These are phyloP conservation scores for Dasypus novemcinctus DNA, from an alignment of 2,113 vertebrate genomes.

Conservation along the genomic window DNA sequence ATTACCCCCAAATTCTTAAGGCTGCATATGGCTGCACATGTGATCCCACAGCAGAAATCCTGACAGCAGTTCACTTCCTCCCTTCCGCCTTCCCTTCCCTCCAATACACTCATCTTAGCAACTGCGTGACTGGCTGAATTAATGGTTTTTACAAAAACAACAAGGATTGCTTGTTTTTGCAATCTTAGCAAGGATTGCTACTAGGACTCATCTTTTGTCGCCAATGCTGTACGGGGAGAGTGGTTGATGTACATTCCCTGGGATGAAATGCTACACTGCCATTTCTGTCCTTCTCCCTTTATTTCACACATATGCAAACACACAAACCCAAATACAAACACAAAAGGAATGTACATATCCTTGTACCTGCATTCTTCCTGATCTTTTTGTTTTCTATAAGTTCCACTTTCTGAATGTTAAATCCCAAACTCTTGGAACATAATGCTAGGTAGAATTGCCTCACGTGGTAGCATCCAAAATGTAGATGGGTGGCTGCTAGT, in stretches of 20 bases:
- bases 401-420: slow-evolving; percentile 5
- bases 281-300: background rate
- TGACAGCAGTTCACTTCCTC: background rate
- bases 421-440: background rate
- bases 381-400: background rate
- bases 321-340: background rate
- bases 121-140: background rate
- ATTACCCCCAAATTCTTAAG: background rate
- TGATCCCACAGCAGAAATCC: background rate
- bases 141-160: background rate
- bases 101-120: background rate
- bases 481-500: background rate
- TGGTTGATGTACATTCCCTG: background rate
- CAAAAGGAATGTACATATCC: background rate
- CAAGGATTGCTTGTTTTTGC: no score
- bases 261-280: background rate
- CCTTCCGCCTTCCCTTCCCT: background rate
- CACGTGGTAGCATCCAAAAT: background rate
- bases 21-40: background rate
- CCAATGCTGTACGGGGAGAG: background rate
- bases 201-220: background rate
- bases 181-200: background rate
- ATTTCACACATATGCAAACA: background rate
- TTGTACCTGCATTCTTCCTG: background rate
- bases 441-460: background rate